Conservation (phyloP, 2,888 invertebrate species). For the Pyrrhosoma nymphula region DNA sequence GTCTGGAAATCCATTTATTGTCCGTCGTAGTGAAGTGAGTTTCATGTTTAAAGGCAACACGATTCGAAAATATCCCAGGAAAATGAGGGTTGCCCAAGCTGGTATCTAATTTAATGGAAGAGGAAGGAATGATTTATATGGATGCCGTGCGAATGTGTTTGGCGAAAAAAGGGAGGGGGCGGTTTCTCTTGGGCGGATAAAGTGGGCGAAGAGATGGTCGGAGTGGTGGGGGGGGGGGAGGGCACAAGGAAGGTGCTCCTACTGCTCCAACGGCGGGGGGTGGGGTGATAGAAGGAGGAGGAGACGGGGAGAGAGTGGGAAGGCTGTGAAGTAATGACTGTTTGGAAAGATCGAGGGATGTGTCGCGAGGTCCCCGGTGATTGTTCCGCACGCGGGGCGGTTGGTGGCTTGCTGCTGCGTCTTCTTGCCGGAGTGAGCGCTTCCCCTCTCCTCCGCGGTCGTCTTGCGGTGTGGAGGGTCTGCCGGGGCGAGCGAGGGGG, state of each 20-base stretch:
- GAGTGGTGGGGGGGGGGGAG: not conserved
- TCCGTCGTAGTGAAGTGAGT: too few species aligned
- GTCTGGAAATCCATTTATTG: too few species aligned
- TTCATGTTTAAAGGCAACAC: too few species aligned
- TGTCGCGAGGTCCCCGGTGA: not conserved
- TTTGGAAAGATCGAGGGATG: conserved; percentile 29
- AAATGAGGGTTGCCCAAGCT: not conserved
- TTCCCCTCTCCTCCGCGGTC: not conserved
- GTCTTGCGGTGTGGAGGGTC: not conserved
- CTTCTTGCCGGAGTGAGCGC: not conserved
- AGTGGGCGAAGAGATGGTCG: not conserved
- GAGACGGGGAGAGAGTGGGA: not conserved
- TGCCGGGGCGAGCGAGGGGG: not conserved
- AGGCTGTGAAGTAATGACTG: conserved; percentile 16
- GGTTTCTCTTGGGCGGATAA: not conserved
- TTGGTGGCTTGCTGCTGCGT: not conserved
- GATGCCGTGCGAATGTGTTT: not conserved
- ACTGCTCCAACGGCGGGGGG: not conserved
- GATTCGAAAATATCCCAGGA: not conserved
- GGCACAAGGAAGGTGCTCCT: not conserved
- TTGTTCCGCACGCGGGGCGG: not conserved
- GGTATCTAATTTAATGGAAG: not conserved
- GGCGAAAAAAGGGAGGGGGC: not conserved
- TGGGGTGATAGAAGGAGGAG: not conserved
- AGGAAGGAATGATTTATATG: not conserved